A percentile compares a stretch with the other conserved stretches of the same genome.
Conservation (phyloP, 2,797 vertebrate genomes). For the Bucorvus abyssinicus region DNA sequence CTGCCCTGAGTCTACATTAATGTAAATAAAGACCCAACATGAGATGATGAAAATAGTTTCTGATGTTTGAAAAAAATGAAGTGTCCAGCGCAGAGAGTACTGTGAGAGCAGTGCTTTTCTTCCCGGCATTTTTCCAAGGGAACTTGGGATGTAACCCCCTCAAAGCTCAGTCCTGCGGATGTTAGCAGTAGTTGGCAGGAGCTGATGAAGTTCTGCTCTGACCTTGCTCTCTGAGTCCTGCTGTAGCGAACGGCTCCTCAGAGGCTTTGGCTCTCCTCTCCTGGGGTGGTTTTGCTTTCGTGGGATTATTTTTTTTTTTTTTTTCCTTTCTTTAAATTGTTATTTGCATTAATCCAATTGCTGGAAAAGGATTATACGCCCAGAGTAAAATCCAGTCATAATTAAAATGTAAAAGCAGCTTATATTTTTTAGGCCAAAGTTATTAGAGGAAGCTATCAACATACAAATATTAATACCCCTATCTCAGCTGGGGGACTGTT, state of each 20-base stretch:
- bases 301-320: not conserved
- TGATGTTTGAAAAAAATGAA: not conserved
- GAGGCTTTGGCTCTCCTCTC: not conserved
- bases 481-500: not conserved
- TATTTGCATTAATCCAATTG: conserved; percentile 57
- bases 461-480: not conserved
- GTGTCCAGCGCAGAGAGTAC: not conserved
- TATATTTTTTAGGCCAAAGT: conserved; percentile 62
- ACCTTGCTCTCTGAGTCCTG: fast-evolving
- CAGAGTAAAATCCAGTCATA: conserved; percentile 1
- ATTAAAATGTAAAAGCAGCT: conserved; percentile 54
- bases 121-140: not conserved
- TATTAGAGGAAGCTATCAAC: conserved; percentile 24
- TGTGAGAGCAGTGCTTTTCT: not conserved
- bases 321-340: not conserved
- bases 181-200: not conserved
- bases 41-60: not conserved
- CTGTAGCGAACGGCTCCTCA: not conserved
- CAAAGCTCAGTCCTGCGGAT: not conserved
- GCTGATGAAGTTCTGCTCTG: not conserved
- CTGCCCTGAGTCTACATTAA: not conserved
- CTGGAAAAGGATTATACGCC: conserved; percentile 40
- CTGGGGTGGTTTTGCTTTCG: not conserved
- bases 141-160: no score
- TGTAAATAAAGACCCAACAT: not conserved